Base-by-base conservation (phyloP, 2,113 vertebrate genomes). In the Hiodon tergisus region DNA sequence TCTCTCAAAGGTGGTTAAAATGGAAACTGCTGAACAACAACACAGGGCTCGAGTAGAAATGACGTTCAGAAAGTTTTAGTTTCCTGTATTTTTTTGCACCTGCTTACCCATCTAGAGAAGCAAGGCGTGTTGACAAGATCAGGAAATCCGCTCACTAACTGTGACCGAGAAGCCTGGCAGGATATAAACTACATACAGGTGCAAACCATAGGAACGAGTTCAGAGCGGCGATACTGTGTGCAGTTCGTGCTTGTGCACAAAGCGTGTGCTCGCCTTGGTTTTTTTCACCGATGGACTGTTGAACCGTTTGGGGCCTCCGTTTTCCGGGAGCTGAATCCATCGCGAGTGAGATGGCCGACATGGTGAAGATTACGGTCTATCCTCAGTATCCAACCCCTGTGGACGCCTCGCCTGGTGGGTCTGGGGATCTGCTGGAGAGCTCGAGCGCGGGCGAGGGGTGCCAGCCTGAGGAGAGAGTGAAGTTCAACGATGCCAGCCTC, bases 401-500 rank as follows among this genome's bases (percentile, higher is more conserved):
- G 68, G 86, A 85, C 4, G 90, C 89, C 2, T 65, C 82, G 2
- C 80, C 79, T 0, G 75, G 8, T 0, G 91, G 89, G n/a, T 88
- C 84, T 16, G 83, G 84, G 58, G 87, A 89, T 8, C 68, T 88
- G 79, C 81, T 86, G 71, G 89, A 83, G 85, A 85, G 84, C 69
- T 91, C 90, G 0, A 89, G 81, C 0, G 84, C 81, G n/a, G 84
- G 86, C 74, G 90, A 89, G 55, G 88, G 79, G 0, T 90, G 88
- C 4, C 91, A 85, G 10, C 89, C 95, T 75, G 86, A 92, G 67
- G 31, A 31, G 0, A 31, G 31, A 31, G 70, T 55, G 10, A 46
- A n/a, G 0, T 90, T 89, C 72, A 93, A 98, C 0, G 97, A 99
- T 67, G 87, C 90, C 0, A 94, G 93, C 53, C 92, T 99, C 3